Conservation (phyloP, 2,113 vertebrate species). For the Neogobius melanostomus region DNA sequence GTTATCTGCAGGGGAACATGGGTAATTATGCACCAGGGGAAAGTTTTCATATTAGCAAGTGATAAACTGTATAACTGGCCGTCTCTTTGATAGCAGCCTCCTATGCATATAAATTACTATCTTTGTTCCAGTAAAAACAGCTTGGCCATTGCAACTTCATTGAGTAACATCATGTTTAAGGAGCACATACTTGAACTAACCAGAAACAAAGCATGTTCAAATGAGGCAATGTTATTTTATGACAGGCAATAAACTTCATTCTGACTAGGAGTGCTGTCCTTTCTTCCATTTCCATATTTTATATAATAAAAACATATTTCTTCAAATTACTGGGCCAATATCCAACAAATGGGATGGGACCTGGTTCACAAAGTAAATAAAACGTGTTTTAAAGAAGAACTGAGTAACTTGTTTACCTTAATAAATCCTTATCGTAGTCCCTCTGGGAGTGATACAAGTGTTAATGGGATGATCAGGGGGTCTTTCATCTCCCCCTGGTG, state of each 20-base stretch:
- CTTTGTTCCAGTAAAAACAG: slow-evolving; percentile 40
- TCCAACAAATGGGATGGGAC: not conserved
- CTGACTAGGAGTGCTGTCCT: too few relatives aligned
- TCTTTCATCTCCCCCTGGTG: too few relatives aligned
- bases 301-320: not conserved
- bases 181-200: slow-evolving; percentile 31
- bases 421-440: too few relatives aligned
- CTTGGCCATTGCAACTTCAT: slow-evolving; percentile 24
- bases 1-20: slow-evolving; percentile 39
- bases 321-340: not conserved
- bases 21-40: slow-evolving; percentile 40
- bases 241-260: too few relatives aligned
- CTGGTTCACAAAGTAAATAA: not conserved
- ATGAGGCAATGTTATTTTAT: not conserved
- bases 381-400: too few relatives aligned
- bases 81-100: slow-evolving; percentile 47
- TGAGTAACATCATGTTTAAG: slow-evolving; percentile 39
- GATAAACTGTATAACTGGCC: slow-evolving; percentile 24
- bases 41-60: slow-evolving; percentile 48
- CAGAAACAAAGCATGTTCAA: slow-evolving; percentile 14
- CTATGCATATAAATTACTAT: slow-evolving; percentile 29
- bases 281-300: too few relatives aligned
- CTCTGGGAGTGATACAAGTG: too few relatives aligned
- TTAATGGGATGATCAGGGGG: too few relatives aligned
- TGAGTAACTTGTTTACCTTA: too few relatives aligned